Percentiles rank a stretch among this genome's conserved stretches.
Conservation (phyloP, 2,888 invertebrate species). For the Drosophila cyrtoloma region DNA sequence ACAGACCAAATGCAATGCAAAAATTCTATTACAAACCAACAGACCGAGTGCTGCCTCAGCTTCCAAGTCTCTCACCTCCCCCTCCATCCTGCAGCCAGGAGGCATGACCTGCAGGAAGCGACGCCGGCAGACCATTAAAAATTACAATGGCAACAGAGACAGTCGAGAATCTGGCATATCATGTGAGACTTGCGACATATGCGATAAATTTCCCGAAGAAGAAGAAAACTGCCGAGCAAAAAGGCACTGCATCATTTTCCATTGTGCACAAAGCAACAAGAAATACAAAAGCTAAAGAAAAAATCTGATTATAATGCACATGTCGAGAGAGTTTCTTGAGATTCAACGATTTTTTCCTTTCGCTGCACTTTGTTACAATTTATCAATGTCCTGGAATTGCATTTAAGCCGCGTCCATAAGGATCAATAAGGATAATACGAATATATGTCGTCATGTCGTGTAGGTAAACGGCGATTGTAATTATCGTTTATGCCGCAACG, state of each 20-base stretch:
- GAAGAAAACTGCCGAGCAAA: conserved; percentile 58
- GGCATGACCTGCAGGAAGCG: conserved; percentile 62
- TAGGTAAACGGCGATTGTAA: conserved; percentile 68
- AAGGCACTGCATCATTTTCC: conserved; percentile 68
- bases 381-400: conserved; percentile 72
- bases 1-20: conserved; percentile 65
- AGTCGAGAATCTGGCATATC: conserved; percentile 68
- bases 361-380: conserved; percentile 68
- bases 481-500: conserved; percentile 74
- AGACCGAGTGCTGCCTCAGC: conserved; percentile 35
- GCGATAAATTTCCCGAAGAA: conserved; percentile 69
- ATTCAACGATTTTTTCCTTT: conserved; percentile 42
- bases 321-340: conserved; percentile 59
- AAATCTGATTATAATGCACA: conserved; percentile 59
- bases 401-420: conserved; percentile 72
- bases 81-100: neutral
- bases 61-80: neutral
- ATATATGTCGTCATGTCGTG: conserved; percentile 51
- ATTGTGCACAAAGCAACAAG: conserved; percentile 39
- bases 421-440: conserved; percentile 76
- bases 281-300: conserved; percentile 22
- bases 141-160: conserved; percentile 62
- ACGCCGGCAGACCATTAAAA: conserved; percentile 75
- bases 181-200: conserved; percentile 80
- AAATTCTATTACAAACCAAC: conserved; percentile 71